Evolutionary conservation across 2,113 vertebrate species (phyloP).

Genomic region (Naja naja): DNA sequence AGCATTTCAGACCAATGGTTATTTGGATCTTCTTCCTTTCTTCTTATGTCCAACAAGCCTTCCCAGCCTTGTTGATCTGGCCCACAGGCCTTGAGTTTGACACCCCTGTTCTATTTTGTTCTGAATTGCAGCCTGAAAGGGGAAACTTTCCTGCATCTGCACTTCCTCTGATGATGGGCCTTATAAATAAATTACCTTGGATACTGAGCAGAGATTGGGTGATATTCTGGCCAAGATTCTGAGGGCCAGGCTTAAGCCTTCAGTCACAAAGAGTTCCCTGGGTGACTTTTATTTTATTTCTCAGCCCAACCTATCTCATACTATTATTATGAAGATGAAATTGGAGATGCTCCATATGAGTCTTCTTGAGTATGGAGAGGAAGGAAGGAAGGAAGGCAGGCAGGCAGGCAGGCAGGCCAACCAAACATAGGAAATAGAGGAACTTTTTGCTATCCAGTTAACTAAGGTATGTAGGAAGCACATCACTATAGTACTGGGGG

Average conservation of each 20-base stretch:
- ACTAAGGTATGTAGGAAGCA: too few species aligned
- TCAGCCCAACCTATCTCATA: background rate
- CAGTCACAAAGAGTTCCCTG: background rate
- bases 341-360: background rate
- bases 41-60: background rate
- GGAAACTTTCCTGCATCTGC: background rate
- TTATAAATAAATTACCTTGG: background rate
- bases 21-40: background rate
- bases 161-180: background rate
- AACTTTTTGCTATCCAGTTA: too few species aligned
- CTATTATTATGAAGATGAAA: background rate
- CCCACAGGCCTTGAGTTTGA: too few species aligned
- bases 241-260: background rate
- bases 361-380: background rate
- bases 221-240: background rate
- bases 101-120: too few species aligned
- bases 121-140: background rate
- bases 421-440: too few species aligned
- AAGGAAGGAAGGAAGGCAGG: background rate
- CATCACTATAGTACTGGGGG: too few species aligned
- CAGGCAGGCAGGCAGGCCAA: too few species aligned
- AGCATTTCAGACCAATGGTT: too few species aligned
- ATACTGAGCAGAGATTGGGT: background rate
- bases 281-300: background rate
- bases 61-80: background rate